phyloP scores from a whole-genome alignment of 2,797 vertebrate genomes.

The Cetoscarus ocellatus region DNA sequence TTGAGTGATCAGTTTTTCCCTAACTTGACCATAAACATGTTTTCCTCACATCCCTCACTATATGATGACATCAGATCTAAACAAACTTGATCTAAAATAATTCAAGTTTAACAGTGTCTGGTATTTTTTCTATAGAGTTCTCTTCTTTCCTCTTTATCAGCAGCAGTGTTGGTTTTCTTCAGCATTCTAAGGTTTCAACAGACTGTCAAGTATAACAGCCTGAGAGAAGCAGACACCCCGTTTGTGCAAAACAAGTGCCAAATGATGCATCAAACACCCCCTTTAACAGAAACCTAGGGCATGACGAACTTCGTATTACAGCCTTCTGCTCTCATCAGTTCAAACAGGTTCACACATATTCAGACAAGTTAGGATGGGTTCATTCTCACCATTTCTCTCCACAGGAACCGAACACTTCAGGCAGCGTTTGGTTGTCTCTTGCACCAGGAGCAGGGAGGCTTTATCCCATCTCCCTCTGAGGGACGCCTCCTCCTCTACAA shows the following conservation, averaged over 20 bases:
- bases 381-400: slow-evolving; percentile 90
- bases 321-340: neutral
- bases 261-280: neutral
- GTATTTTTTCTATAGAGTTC: no score
- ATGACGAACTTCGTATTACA: neutral
- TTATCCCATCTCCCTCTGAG: slow-evolving; percentile 90
- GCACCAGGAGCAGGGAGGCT: slow-evolving; percentile 88
- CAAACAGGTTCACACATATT: neutral
- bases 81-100: no score
- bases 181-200: no score
- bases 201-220: no score
- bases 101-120: no score
- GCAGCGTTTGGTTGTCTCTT: slow-evolving; percentile 89
- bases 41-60: no score
- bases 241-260: neutral
- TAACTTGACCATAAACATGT: no score
- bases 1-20: neutral
- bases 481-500: slow-evolving; percentile 83
- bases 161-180: no score
- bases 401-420: slow-evolving; percentile 90
- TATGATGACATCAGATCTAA: no score
- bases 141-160: no score
- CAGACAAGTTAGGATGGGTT: neutral
- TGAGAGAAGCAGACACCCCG: no score
- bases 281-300: neutral